phyloP scores from a whole-genome alignment of 1,140 invertebrate species.

The Drosophila arizonae region DNA sequence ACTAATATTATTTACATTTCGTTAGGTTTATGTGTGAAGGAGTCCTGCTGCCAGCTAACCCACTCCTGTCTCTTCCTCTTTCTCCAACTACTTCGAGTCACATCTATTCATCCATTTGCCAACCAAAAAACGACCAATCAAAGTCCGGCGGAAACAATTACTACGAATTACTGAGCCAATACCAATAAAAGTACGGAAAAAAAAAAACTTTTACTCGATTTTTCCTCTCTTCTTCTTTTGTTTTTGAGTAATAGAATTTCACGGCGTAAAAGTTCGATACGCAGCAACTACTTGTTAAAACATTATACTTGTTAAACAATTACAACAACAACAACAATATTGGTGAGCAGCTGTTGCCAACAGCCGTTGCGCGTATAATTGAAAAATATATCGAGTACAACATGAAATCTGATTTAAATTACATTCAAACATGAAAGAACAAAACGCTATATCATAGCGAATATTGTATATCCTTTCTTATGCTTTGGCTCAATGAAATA shows the following conservation, averaged over 20 bases:
- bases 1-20: conserved; percentile 81
- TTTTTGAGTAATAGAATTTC: conserved; percentile 50
- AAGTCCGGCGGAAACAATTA: conserved; percentile 66
- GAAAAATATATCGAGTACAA: conserved; percentile 78
- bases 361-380: conserved; percentile 51
- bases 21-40: conserved; percentile 64
- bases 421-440: conserved; percentile 56
- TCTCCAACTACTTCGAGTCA: conserved; percentile 3
- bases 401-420: conserved; percentile 81
- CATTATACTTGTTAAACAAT: conserved; percentile 45
- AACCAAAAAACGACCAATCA: background rate
- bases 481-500: too few relatives aligned
- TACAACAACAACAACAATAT: conserved; percentile 14
- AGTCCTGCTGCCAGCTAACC: background rate
- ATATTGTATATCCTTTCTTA: background rate
- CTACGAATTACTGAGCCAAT: conserved; percentile 54
- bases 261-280: conserved; percentile 53
- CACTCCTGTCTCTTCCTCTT: conserved; percentile 8
- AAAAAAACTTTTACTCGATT: conserved; percentile 54
- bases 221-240: background rate
- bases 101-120: conserved; percentile 20
- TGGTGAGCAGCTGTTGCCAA: conserved; percentile 53
- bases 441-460: background rate
- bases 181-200: conserved; percentile 41
- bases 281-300: conserved; percentile 46